Base-by-base conservation (phyloP, 1,140 invertebrate genomes). In the Aphelinus certus region DNA sequence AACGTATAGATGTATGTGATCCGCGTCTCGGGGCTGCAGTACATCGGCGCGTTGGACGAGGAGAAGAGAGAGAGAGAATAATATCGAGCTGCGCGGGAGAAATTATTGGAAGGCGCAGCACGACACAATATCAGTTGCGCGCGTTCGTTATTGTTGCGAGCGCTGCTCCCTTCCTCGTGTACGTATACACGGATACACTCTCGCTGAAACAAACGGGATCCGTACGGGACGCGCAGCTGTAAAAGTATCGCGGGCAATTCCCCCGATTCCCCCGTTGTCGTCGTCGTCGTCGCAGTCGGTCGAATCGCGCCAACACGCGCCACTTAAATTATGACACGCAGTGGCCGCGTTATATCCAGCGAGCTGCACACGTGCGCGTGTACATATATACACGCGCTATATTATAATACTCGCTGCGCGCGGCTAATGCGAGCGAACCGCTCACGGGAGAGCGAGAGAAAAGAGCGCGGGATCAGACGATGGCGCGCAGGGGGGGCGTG, bases 271-370 rank as follows among this genome's bases (percentile, higher is more conserved):
- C 9, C 61, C 57, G 58, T 26, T 2, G 45, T 58, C 61, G 26
- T 45, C 48, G 49, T 26, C 49, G 49, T 71, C 69, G 58, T 63
- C 53, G 65, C 26, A 42, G 45, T 26, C 26, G 26, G 26, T 26
- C 26, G 26, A 26, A 26, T 53, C 49, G 6, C 57, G 58, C 66
- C 46, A 47, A 68, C 72, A 73, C 67, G 56, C 73, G 73, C 73
- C 66, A 75, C 73, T 75, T 70, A 69, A 75, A 75, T 75, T 69
- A 75, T 75, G 66, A 69, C 66, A 68, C 57, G 56, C 63, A 53
- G 49, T 65, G 53, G 26, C 9, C 64, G 45, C 57, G 46, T 53
- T 67, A 55, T 46, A 43, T 65, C 47, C 71, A 42, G 45, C 4
- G 6, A 1, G 5, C 55, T 4, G 60, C 45, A 47, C 7, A 60